Base-by-base conservation (phyloP, 2,797 vertebrate species). In the Betta splendens region DNA sequence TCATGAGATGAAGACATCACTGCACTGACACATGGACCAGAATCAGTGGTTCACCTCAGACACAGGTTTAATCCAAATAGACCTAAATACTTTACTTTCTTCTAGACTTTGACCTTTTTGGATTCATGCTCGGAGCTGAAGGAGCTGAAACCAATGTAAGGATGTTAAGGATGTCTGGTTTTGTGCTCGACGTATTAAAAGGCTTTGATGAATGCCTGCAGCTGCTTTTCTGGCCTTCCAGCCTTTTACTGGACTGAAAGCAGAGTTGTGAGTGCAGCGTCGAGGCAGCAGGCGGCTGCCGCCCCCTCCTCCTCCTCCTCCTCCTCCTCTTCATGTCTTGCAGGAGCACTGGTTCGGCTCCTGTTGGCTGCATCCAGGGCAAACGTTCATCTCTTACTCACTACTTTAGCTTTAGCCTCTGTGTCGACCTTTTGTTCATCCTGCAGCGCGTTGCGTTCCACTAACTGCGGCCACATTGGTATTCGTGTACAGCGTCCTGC, bases 241-340 rank as follows among this genome's bases (percentile, higher is more conserved):
- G 61, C 57, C 37, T 71, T 58, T 54, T 44, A 70, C 52, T 17
- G 44, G 52, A 68, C 52, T 64, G 46, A 65, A 73, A 77, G 50
- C 3, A 2, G 23, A 60, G 22, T 72, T 54, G 64, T 75, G 44
- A 7, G 22, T 61, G 59, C 39, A 56, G 33, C 60, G 51, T 77
- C 72, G 52, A 55, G 68, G 36, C 33, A 44, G 28, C 35, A 51
- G 16, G 49, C 69, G 55, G 47, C 64, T 32, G 16, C 8, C 20
- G 5, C n/a, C 42, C 35, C 16, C 11, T 22, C n/a, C 49, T 16
- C 22, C 33, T 16, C 16, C 10, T 61, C 70, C 58, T 58, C 53
- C 62, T 71, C 54, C 38, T 56, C 32, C 43, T 26, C 7, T 64
- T 37, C 50, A 69, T 62, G 44, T 39, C 32, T 44, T 28, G 23